These are phyloP conservation scores for Alviniconcha marisindica DNA, from an alignment of 1,140 invertebrate species.

Conservation along the genomic window DNA sequence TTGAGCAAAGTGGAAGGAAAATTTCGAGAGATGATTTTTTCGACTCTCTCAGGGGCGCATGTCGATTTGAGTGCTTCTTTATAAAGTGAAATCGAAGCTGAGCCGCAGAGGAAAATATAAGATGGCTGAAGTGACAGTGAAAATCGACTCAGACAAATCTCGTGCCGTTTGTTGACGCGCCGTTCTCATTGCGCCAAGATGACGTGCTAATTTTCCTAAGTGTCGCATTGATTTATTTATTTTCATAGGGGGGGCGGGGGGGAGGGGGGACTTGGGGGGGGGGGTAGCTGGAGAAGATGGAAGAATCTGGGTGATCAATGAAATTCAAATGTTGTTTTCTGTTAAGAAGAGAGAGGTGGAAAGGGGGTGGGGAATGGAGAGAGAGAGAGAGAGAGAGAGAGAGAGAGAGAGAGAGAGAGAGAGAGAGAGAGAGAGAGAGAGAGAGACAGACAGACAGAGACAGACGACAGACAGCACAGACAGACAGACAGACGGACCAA, in stretches of 20 bases:
- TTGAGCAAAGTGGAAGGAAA: conserved; percentile 22
- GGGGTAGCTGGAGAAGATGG: not conserved
- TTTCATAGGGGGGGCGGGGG: not conserved
- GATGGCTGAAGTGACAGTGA: not conserved
- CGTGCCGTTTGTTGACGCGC: not conserved
- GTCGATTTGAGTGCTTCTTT: conserved; percentile 25
- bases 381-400: not conserved
- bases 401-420: not conserved
- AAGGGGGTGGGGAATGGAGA: not conserved
- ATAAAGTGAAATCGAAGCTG: not conserved
- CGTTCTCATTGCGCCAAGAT: conserved; percentile 9
- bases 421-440: conserved; percentile 8
- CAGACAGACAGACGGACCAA: not conserved
- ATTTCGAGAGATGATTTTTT: conserved; percentile 23
- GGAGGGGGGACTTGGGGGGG: not conserved
- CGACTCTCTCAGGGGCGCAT: not conserved
- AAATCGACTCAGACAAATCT: conserved; percentile 15
- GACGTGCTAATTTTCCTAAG: conserved; percentile 31
- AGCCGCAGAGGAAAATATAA: not conserved
- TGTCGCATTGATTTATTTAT: not conserved
- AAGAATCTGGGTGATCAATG: too few relatives aligned
- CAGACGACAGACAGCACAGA: not conserved
- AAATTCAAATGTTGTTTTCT: too few relatives aligned
- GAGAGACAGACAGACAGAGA: not conserved
- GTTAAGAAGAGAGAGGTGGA: not conserved